Conservation (phyloP, 1,140 invertebrate genomes). For the Pseudomyrmex gracilis region DNA sequence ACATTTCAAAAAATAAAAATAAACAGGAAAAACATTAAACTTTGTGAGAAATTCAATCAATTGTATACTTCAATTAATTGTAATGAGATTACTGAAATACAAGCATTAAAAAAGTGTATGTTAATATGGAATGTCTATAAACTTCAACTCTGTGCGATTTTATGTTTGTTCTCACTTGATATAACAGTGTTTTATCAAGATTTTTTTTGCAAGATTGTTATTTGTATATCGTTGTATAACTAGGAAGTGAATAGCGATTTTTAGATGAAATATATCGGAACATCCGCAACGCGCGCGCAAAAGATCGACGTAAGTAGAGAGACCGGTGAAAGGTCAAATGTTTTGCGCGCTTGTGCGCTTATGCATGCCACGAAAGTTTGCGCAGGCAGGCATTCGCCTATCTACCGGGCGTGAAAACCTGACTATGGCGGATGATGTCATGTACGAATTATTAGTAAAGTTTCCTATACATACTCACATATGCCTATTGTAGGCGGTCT, state of each 20-base stretch:
- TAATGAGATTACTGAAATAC: no score
- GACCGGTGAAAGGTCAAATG: slow-evolving; percentile 57
- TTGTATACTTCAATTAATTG: no score
- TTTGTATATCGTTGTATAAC: slow-evolving; percentile 21
- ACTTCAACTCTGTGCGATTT: slow-evolving; percentile 21
- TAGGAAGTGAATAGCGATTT: slow-evolving; percentile 12
- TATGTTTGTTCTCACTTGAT: background rate
- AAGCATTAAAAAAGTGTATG: no score
- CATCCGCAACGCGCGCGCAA: background rate
- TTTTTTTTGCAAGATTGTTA: slow-evolving; percentile 7
- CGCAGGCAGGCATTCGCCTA: slow-evolving; percentile 21
- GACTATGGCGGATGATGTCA: slow-evolving; percentile 44
- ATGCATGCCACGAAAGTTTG: slow-evolving; percentile 20
- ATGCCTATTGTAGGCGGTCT: background rate
- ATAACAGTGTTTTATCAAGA: background rate
- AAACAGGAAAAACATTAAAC: background rate
- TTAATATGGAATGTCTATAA: no score
- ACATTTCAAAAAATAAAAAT: no score
- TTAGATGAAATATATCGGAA: background rate
- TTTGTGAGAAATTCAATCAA: no score
- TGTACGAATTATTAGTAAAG: slow-evolving; percentile 61
- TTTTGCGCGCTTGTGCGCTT: slow-evolving; percentile 51
- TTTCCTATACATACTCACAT: slow-evolving; percentile 32
- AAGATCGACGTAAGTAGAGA: slow-evolving; percentile 45
- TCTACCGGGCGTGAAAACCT: slow-evolving; percentile 37